These are phyloP conservation scores for Dicyrtoma fusca DNA, from an alignment of 2,888 invertebrate genomes.

Conservation along the genomic window DNA sequence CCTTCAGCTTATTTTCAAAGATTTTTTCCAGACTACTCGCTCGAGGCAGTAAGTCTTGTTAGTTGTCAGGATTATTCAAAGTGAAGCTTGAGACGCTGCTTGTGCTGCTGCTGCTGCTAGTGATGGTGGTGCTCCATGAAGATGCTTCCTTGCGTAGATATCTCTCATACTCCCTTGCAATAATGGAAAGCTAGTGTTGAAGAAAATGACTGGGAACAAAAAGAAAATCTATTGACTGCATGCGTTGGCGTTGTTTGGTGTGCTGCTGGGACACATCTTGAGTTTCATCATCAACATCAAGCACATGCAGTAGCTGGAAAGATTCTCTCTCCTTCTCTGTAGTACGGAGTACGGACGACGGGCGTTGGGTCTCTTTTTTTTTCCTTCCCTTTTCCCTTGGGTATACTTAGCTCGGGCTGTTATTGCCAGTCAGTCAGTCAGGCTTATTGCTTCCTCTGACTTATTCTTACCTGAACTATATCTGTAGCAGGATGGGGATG, in stretches of 20 bases:
- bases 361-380: slow-evolving; percentile 9
- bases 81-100: slow-evolving; percentile 19
- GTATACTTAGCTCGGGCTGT: neutral
- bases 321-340: slow-evolving; percentile 4
- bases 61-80: slow-evolving; percentile 33
- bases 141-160: no score
- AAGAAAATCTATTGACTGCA: slow-evolving; percentile 14
- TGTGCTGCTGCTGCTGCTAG: no score
- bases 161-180: no score
- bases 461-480: slow-evolving; percentile 15
- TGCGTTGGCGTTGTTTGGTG: slow-evolving; percentile 13
- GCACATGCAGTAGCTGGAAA: slow-evolving; percentile 4
- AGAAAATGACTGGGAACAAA: neutral
- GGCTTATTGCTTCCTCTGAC: neutral
- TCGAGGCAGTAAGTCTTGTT: slow-evolving; percentile 30
- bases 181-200: neutral
- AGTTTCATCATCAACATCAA: slow-evolving; percentile 6
- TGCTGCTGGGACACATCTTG: slow-evolving; percentile 4
- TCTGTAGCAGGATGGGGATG: neutral
- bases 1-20: slow-evolving; percentile 14
- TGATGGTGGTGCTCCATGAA: no score
- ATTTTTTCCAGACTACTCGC: slow-evolving; percentile 22
- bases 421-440: no score
- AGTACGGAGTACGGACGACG: neutral
- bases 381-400: slow-evolving; percentile 4